These are phyloP conservation scores for Semicossyphus pulcher DNA, from an alignment of 2,113 vertebrate species.

Conservation along the genomic window DNA sequence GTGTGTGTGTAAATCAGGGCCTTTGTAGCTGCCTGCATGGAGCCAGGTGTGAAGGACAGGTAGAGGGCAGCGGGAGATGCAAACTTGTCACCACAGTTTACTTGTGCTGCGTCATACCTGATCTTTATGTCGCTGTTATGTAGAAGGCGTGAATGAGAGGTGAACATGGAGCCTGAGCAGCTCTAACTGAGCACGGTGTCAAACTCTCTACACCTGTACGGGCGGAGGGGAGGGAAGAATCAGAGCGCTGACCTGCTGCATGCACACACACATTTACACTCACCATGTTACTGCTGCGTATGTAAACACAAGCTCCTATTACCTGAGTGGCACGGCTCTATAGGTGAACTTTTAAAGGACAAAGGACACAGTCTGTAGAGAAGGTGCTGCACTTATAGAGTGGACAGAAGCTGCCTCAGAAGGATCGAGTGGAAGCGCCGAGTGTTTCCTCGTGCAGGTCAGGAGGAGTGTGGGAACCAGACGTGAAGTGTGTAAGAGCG, in stretches of 20 bases:
- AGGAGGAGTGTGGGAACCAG: not conserved
- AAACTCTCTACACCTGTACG: too few species aligned
- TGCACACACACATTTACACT: not conserved
- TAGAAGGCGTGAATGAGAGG: too few species aligned
- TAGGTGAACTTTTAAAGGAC: too few species aligned
- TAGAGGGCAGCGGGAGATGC: slow-evolving; percentile 17
- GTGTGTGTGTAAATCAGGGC: not conserved
- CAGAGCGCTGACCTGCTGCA: not conserved
- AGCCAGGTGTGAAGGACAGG: slow-evolving; percentile 31
- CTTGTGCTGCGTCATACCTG: too few species aligned
- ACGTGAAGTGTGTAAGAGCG: not conserved
- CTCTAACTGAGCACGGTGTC: too few species aligned
- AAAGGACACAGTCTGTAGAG: too few species aligned
- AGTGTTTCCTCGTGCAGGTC: not conserved
- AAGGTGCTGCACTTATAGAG: not conserved
- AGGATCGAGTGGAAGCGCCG: not conserved
- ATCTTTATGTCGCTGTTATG: too few species aligned
- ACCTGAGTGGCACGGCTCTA: not conserved
- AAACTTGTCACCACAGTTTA: too few species aligned
- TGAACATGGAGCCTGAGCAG: too few species aligned
- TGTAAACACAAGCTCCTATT: not conserved
- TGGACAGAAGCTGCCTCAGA: not conserved
- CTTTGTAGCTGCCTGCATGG: not conserved
- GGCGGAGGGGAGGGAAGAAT: too few species aligned
- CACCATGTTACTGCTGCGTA: not conserved